Base-by-base conservation (phyloP, 2,113 vertebrate genomes). In the Arothron firmamentum region DNA sequence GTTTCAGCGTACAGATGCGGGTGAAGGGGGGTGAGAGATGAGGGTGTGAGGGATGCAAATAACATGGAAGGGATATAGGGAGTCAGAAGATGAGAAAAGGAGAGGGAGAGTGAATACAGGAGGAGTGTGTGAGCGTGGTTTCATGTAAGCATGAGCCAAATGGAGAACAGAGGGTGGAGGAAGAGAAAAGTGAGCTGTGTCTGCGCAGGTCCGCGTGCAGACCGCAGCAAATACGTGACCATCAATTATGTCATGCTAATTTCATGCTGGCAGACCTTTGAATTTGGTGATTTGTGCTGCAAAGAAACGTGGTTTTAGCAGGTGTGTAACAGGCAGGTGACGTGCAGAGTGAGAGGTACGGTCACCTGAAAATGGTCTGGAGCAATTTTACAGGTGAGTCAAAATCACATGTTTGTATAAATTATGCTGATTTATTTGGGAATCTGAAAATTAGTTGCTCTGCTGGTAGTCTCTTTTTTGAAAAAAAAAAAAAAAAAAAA, bases 1-100 rank as follows among this genome's bases (percentile, higher is more conserved):
- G 38, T 59, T 86, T 88, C 85, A 69, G 77, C 78, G 74, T 64
- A 77, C 79, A 73, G 75, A 76, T 64, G 74, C 5, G 45, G n/a
- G 9, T 28, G 31, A 25, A 20, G 14, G 38, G 38, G 28, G n/a
- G 10, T 49, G 56, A 52, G 67, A 8, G 63, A 53, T 51, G 0
- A 38, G 43, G 42, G 54, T 1, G 63, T 11, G 68, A 61, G 67
- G 52, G 74, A 78, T 65, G 70, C 72, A 85, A 81, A 80, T 75
- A 65, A 70, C 38, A 56, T 51, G 67, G 38, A 52, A 57, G 68
- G 75, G 65, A 70, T 65, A 74, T 42, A 52, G 58, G 61, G 66
- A 71, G 48, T 65, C 23, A 60, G 56, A 79, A 77, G 50, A 61
- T 45, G 41, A 61, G 43, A n/a, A 23, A 31, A 18, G 25, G 38